Evolutionary conservation across 2,113 vertebrate genomes (phyloP).

Genomic region (Chiloscyllium plagiosum): DNA sequence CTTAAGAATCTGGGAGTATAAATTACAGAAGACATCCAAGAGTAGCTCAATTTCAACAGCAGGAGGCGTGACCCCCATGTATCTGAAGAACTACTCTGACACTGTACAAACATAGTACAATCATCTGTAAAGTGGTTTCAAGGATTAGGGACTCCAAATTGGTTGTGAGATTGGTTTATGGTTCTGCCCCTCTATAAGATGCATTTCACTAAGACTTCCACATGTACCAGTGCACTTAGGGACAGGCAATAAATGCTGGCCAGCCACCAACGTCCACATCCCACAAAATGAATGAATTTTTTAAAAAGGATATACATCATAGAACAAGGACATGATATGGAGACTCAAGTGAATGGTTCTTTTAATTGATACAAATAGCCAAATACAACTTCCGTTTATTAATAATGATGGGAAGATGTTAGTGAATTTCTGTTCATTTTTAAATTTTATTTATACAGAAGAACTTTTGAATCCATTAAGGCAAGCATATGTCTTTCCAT

Average conservation of each 20-base stretch:
- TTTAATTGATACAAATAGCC: not conserved
- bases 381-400: not conserved
- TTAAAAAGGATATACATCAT: not conserved
- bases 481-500: not conserved
- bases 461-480: not conserved
- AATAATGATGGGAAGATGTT: not conserved
- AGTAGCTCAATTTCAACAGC: too few relatives aligned
- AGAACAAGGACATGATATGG: not conserved
- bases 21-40: too few relatives aligned
- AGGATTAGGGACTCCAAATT: not conserved
- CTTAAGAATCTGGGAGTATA: too few relatives aligned
- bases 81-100: too few relatives aligned
- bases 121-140: too few relatives aligned
- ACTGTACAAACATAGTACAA: too few relatives aligned
- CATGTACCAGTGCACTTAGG: too few relatives aligned
- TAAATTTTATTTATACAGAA: not conserved
- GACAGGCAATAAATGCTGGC: too few relatives aligned
- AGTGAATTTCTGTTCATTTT: not conserved
- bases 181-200: not conserved
- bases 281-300: too few relatives aligned
- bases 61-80: too few relatives aligned
- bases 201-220: not conserved
- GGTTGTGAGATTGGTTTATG: not conserved
- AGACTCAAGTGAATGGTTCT: not conserved
- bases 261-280: too few relatives aligned